Base-by-base conservation (phyloP, 1,140 invertebrate genomes). In the Druon quercuslanigerum region DNA sequence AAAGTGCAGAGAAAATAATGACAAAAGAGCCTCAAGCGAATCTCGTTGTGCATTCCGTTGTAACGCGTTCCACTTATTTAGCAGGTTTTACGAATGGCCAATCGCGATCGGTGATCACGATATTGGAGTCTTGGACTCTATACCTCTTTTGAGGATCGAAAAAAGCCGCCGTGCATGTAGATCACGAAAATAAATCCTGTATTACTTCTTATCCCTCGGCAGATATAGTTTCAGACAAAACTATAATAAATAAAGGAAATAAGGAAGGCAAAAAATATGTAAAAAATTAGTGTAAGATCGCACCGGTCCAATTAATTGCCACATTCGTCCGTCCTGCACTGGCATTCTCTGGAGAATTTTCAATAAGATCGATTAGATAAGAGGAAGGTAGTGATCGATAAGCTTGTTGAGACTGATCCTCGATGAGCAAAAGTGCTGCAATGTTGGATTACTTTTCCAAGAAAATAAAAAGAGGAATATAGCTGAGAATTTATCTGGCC, bases 11-110 rank as follows among this genome's bases (percentile, higher is more conserved):
- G 17, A 25, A 57, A 66, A 66, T 66, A 66, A 66, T 66, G 25
- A 60, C 57, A 60, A 19, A 57, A 54, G 57, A 33, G 57, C 20
- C 57, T 57, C 9, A 9, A 57, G 56, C 56, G 20, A 57, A 57
- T 57, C 56, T 57, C n/a, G 20, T 60, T 60, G 57, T 33, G 57
- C 57, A 60, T 60, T 60, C 20, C 20, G 13, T 60, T 60, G 20
- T 16, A 60, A 60, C 57, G 57, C 57, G 20, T 60, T 60, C 57
- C 57, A 60, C 57, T 60, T 57, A 57, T 57, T 57, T 60, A 60
- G 57, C 57, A 60, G 57, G 20, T 33, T 60, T 60, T 60, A 14
- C 57, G 20, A 60, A 60, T 60, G 57, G 20, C 57, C 57, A 60
- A 60, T 60, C 57, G 57, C 57, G 20, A 60, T 60, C 20, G 5